Conservation (phyloP, 2,888 invertebrate genomes). For the Rhodophaea formosa region DNA sequence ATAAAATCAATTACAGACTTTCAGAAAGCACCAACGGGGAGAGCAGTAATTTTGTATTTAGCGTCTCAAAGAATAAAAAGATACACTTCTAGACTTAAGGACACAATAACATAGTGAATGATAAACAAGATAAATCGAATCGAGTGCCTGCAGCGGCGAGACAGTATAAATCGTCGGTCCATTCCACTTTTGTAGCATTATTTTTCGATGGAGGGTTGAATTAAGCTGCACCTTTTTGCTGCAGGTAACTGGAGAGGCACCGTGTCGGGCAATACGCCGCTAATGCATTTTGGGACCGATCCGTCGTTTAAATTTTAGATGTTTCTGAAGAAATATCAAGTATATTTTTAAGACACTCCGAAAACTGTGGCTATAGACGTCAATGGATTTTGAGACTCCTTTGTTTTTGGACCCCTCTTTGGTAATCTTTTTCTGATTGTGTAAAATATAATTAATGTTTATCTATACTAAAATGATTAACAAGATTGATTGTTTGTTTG, state of each 20-base stretch:
- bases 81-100: background rate
- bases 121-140: slow-evolving; percentile 6
- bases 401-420: too few relatives aligned
- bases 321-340: background rate
- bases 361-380: too few relatives aligned
- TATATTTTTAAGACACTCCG: background rate
- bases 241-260: slow-evolving; percentile 37
- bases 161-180: slow-evolving; percentile 9
- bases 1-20: too few relatives aligned
- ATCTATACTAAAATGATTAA: too few relatives aligned
- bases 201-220: slow-evolving; percentile 20
- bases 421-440: too few relatives aligned
- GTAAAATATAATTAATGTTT: too few relatives aligned
- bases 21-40: too few relatives aligned
- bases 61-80: too few relatives aligned
- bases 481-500: too few relatives aligned
- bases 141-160: background rate
- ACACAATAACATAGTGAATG: background rate
- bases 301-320: background rate
- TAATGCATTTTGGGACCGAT: slow-evolving; percentile 44
- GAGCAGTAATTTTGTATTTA: too few relatives aligned
- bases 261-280: slow-evolving; percentile 33
- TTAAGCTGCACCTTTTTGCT: slow-evolving; percentile 19
- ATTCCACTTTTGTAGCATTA: slow-evolving; percentile 11
- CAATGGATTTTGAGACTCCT: too few relatives aligned